Conservation (phyloP, 2,888 invertebrate species). For the Drosophila vallismaia region DNA sequence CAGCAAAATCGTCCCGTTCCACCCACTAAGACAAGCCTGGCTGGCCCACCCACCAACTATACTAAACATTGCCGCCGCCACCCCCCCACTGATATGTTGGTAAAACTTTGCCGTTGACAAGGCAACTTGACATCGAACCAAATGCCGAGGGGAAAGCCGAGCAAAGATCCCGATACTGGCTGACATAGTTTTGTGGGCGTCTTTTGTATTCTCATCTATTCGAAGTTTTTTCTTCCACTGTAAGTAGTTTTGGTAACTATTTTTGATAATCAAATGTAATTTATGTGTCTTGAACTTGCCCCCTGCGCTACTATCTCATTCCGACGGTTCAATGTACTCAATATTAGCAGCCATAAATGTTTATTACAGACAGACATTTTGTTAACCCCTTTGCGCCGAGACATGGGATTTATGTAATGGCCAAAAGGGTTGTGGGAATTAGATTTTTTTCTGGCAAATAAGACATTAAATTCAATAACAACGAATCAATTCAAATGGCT, state of each 20-base stretch:
- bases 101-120: slow-evolving; percentile 59
- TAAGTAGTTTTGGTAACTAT: slow-evolving; percentile 65
- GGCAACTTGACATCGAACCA: slow-evolving; percentile 39
- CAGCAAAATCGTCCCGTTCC: slow-evolving; percentile 16
- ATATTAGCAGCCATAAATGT: slow-evolving; percentile 43
- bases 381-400: slow-evolving; percentile 35
- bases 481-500: slow-evolving; percentile 17
- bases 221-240: slow-evolving; percentile 40
- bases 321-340: slow-evolving; percentile 38
- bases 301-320: slow-evolving; percentile 14
- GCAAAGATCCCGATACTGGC: slow-evolving; percentile 23
- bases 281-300: slow-evolving; percentile 58
- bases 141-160: not conserved
- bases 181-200: slow-evolving; percentile 54
- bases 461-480: slow-evolving; percentile 42
- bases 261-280: slow-evolving; percentile 67
- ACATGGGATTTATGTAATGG: slow-evolving; percentile 28
- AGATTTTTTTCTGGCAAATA: not conserved
- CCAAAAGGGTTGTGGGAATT: slow-evolving; percentile 5
- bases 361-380: slow-evolving; percentile 38
- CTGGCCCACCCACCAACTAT: not conserved
- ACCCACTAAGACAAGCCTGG: not conserved
- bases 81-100: slow-evolving; percentile 25
- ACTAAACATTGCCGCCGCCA: slow-evolving; percentile 10
- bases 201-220: slow-evolving; percentile 58